These are phyloP conservation scores for Diplolepis rosae DNA, from an alignment of 2,888 invertebrate species.

Conservation along the genomic window DNA sequence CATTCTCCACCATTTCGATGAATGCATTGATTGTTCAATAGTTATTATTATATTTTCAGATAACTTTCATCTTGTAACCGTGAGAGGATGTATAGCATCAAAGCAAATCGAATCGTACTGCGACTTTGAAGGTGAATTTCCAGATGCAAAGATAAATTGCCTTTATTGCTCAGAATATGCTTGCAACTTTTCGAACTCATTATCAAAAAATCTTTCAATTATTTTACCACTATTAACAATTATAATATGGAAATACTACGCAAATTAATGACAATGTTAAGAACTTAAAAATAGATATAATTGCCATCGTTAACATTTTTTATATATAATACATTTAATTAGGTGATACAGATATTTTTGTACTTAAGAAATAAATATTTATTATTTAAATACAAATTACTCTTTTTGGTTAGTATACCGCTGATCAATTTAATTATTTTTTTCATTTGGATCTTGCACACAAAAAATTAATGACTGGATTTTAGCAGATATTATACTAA, in stretches of 20 bases:
- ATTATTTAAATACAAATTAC: no score
- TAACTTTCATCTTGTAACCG: constrained; percentile 35
- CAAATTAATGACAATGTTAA: not conserved
- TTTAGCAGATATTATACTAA: no score
- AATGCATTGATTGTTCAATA: not conserved
- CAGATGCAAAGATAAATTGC: constrained; percentile 40
- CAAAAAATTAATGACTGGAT: no score
- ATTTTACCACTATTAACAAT: not conserved
- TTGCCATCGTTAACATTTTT: no score
- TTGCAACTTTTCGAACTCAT: constrained; percentile 37
- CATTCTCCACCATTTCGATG: not conserved
- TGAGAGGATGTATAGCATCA: constrained; percentile 43
- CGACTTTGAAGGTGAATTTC: constrained; percentile 36
- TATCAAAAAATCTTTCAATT: not conserved
- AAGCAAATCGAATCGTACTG: constrained; percentile 39
- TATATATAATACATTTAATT: no score
- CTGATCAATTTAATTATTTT: no score
- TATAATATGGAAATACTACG: not conserved
- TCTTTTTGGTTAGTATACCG: no score
- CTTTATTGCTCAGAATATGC: constrained; percentile 41
- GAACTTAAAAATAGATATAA: no score
- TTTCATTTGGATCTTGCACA: no score
- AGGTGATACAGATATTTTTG: no score
- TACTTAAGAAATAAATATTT: no score
- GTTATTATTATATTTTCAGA: constrained; percentile 33